phyloP scores from a whole-genome alignment of 2,113 vertebrate genomes.

The Toxostoma redivivum region DNA sequence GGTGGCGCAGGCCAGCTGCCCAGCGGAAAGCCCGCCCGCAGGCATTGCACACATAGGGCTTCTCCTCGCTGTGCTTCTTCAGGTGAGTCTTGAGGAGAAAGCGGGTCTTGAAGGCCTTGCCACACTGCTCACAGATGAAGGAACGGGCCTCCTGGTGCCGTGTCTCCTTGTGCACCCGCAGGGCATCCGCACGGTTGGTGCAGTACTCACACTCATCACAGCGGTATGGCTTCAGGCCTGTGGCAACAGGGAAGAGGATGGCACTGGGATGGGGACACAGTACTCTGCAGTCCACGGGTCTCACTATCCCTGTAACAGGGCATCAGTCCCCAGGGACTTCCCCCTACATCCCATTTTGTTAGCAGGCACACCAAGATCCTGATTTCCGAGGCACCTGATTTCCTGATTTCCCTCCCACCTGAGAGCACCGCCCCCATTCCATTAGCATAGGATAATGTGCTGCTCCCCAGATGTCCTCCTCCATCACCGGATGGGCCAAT shows the following conservation, averaged over 20 bases:
- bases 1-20: constrained; percentile 92
- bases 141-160: constrained; percentile 86
- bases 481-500: neutral
- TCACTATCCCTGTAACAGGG: neutral
- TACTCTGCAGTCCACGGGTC: fast-evolving
- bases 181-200: constrained; percentile 89
- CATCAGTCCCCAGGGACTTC: neutral
- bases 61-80: constrained; percentile 89
- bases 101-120: constrained; percentile 95
- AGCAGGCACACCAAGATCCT: neutral
- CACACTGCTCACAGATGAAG: constrained; percentile 95
- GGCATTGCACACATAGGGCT: constrained; percentile 83
- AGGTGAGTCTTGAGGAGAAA: constrained; percentile 94
- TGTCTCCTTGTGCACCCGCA: constrained; percentile 88
- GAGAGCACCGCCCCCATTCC: too few species aligned
- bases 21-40: constrained; percentile 91
- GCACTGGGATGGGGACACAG: fast-evolving
- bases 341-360: neutral
- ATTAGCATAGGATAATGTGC: neutral
- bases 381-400: neutral
- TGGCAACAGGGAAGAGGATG: neutral
- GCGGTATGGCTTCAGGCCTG: constrained; percentile 88
- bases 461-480: neutral
- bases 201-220: constrained; percentile 91
- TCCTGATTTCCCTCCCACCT: neutral